Conservation (phyloP, 2,797 vertebrate species). For the Gymnoscopelus microlampas region DNA sequence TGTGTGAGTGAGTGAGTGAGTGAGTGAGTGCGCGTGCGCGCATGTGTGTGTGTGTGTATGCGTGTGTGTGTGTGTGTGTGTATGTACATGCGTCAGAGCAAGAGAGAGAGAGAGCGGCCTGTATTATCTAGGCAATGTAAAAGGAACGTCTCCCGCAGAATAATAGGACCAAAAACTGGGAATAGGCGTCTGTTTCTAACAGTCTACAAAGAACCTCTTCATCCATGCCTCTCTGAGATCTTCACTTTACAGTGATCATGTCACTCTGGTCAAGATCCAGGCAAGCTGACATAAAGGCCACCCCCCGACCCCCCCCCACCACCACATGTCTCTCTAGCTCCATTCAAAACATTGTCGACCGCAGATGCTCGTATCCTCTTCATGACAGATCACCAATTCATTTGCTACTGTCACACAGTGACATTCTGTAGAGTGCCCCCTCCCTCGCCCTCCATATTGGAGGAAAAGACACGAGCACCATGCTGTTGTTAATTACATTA, state of each 20-base stretch:
- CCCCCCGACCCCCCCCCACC: slow-evolving; percentile 9
- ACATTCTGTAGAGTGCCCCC: slow-evolving; percentile 54
- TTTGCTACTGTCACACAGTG: slow-evolving; percentile 43
- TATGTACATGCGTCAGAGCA: slow-evolving; percentile 43
- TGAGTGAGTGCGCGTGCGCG: no score
- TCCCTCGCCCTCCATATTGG: slow-evolving; percentile 34
- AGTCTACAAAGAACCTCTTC: slow-evolving; percentile 73
- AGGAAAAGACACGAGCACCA: slow-evolving; percentile 45
- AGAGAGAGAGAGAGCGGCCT: slow-evolving; percentile 43
- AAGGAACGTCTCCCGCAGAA: slow-evolving; percentile 42
- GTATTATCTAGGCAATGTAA: slow-evolving; percentile 55
- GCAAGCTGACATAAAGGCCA: slow-evolving; percentile 53
- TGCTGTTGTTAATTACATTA: slow-evolving; percentile 68
- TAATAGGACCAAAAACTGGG: slow-evolving; percentile 58
- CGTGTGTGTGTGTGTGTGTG: slow-evolving; percentile 55
- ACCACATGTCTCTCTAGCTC: slow-evolving; percentile 36
- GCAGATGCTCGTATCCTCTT: slow-evolving; percentile 60
- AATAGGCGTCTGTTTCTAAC: slow-evolving; percentile 45
- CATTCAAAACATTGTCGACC: slow-evolving; percentile 68
- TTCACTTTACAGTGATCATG: slow-evolving; percentile 41
- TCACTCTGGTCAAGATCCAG: slow-evolving; percentile 55
- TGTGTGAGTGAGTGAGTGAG: slow-evolving; percentile 8
- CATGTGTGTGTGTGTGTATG: slow-evolving; percentile 1
- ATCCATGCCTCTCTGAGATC: slow-evolving; percentile 61
- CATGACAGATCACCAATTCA: slow-evolving; percentile 69